phyloP scores from a whole-genome alignment of 2,888 invertebrate species.

The Stenotaenia linearis region DNA sequence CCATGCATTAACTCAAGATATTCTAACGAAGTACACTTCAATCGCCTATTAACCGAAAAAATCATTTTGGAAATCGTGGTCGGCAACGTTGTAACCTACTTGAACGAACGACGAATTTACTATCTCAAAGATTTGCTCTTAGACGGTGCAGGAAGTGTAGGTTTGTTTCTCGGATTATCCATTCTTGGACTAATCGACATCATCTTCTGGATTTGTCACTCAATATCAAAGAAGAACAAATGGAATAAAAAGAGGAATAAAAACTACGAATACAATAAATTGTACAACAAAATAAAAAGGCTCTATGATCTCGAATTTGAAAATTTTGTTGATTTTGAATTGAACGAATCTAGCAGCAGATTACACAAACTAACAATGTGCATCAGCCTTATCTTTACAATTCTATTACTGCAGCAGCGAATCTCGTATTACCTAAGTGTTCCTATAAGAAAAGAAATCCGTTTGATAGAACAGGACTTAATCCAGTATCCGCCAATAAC shows the following conservation, averaged over 20 bases:
- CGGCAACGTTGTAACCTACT: not conserved
- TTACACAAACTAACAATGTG: not conserved
- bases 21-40: not conserved
- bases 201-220: not conserved
- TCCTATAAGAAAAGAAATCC: not conserved
- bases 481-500: not conserved
- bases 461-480: not conserved
- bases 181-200: not conserved
- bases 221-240: not conserved
- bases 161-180: not conserved
- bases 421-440: not conserved
- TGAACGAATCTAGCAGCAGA: not conserved
- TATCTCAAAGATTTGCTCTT: not conserved
- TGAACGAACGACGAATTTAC: not conserved
- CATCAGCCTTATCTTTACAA: not conserved
- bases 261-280: not conserved
- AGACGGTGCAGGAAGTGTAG: not conserved
- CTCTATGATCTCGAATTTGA: not conserved
- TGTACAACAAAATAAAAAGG: not conserved
- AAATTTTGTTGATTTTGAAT: not conserved
- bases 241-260: not conserved
- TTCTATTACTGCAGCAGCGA: not conserved
- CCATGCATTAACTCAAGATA: not conserved
- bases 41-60: not conserved
- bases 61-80: not conserved